Base-by-base conservation (phyloP, 2,797 vertebrate genomes). In the Syndactyla subalaris region DNA sequence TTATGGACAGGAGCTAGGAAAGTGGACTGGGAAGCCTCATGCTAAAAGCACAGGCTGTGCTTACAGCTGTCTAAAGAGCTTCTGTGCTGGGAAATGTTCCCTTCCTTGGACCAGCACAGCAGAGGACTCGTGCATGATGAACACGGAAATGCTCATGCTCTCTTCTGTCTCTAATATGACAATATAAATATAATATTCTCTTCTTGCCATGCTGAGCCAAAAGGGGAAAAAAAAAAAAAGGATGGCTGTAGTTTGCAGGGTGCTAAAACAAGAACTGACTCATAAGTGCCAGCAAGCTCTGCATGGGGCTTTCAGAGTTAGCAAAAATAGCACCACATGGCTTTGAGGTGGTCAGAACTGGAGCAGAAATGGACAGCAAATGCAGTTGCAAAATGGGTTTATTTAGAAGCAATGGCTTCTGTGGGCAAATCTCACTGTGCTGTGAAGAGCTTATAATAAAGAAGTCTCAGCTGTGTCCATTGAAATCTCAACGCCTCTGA, bases 291-390 rank as follows among this genome's bases (percentile, higher is more conserved):
- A 57, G 38, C 29, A 26, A 65, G 62, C 7, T 70, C 57, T 38
- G 32, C 46, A 14, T 1, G 2, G 12, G 23, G 43, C 52, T 78
- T 43, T 66, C 51, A 14, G 57, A 61, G 41, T n/a, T 30, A 38
- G 38, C 36, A 36, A 59, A 55, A 49, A 30, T 11, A 82, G 51
- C 67, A 36, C 4, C 1, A 1, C 5, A 0, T 8, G 5, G 12
- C 57, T 66, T 38, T 39, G 52, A 57, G 22, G 34, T 7, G 23
- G 32, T 39, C n/a, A 43, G 30, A 88, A 45, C 1, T 39, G 41
- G 63, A 70, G 62, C 62, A 67, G 52, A 75, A 48, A 32, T 2
- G 3, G 51, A 36, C 46, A 78, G 52, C 27, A 70, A 51, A 30
- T 14, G 62, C 41, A 38, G 57, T 22, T 57, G 78, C 49, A 24